phyloP scores from a whole-genome alignment of 1,140 invertebrate genomes.

The Gyrodactylus bullatarudis region DNA sequence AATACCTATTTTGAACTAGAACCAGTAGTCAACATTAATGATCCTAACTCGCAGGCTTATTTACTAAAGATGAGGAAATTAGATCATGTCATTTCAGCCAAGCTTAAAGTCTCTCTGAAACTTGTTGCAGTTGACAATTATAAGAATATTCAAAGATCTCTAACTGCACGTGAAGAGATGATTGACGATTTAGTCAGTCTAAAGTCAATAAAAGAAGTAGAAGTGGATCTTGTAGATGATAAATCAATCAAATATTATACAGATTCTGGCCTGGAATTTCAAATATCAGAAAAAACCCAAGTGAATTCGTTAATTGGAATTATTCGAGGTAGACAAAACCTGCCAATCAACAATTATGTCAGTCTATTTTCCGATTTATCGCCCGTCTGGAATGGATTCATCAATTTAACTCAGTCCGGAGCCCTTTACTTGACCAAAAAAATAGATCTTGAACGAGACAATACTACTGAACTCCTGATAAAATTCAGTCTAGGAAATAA shows the following conservation, averaged over 20 bases:
- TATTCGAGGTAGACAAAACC: not conserved
- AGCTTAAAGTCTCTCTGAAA: not conserved
- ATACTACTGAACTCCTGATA: not conserved
- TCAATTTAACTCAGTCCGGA: not conserved
- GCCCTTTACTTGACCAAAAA: not conserved
- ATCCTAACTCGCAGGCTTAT: not conserved
- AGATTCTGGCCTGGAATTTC: not conserved
- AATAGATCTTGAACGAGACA: not conserved
- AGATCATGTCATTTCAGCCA: not conserved
- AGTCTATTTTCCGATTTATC: not conserved
- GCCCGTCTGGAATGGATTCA: not conserved
- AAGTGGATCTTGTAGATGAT: not conserved
- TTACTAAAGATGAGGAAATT: not conserved
- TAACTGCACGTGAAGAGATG: not conserved
- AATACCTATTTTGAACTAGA: not conserved
- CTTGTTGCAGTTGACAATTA: not conserved
- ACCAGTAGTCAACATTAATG: no score
- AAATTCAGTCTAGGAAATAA: not conserved
- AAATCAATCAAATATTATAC: not conserved
- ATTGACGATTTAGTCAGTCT: not conserved
- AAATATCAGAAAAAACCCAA: not conserved
- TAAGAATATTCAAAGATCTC: not conserved
- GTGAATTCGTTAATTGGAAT: not conserved
- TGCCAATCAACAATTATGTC: not conserved
- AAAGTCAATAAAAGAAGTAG: not conserved